phyloP scores from a whole-genome alignment of 2,888 invertebrate genomes.

The Elgonia sp. region DNA sequence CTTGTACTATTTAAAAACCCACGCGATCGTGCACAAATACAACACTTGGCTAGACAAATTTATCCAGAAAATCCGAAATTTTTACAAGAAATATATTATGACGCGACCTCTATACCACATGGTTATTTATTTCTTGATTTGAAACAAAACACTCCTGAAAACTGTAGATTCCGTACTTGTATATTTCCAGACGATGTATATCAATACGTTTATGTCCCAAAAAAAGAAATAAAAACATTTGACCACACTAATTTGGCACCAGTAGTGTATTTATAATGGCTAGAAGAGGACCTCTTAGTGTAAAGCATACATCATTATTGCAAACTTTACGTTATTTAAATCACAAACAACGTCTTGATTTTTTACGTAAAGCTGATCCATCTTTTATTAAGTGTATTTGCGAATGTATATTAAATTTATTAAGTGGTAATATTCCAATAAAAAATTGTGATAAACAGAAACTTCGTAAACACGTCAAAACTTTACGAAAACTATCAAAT shows the following conservation, averaged over 20 bases:
- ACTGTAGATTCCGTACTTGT: constrained; percentile 22
- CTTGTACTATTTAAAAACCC: constrained; percentile 3
- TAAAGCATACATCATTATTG: neutral
- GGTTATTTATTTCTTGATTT: constrained; percentile 41
- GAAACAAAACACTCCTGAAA: constrained; percentile 43
- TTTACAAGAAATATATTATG: constrained; percentile 15
- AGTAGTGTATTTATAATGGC: constrained; percentile 3
- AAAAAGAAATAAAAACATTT: constrained; percentile 14
- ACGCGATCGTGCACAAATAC: neutral
- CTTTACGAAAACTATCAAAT: constrained; percentile 24
- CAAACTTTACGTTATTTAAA: constrained; percentile 13
- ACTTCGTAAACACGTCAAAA: neutral
- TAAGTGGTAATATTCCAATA: constrained; percentile 25
- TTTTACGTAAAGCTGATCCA: too few species aligned
- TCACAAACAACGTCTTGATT: too few species aligned
- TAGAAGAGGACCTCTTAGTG: neutral
- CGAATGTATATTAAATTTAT: constrained; percentile 30
- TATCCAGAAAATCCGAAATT: neutral
- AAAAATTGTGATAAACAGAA: neutral
- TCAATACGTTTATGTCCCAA: constrained; percentile 14
- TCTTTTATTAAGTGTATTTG: constrained; percentile 26
- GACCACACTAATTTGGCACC: neutral
- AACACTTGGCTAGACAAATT: neutral
- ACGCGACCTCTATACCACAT: constrained; percentile 44
- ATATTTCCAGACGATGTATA: constrained; percentile 27